Evolutionary conservation across 2,888 invertebrate species (phyloP).

Genomic region (Odontothrips loti): DNA sequence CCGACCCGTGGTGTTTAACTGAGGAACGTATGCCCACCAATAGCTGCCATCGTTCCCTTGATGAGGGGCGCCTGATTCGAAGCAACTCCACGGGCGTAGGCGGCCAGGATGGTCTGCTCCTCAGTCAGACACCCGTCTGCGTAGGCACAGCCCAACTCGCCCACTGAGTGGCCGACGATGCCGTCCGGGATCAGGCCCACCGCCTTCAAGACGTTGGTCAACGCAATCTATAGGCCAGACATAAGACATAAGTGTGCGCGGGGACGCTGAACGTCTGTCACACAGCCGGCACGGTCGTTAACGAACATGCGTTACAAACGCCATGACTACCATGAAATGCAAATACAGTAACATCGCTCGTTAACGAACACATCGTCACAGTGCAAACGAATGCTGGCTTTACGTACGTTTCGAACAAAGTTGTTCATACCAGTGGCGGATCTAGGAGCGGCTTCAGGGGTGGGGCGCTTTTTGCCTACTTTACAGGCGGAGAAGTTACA

Average conservation of each 20-base stretch:
- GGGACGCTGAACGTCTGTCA: too few species aligned
- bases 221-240: slow-evolving; percentile 51
- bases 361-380: too few species aligned
- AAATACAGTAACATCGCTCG: slow-evolving; percentile 46
- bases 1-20: too few species aligned
- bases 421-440: too few species aligned
- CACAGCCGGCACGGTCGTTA: not conserved
- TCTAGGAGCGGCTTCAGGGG: too few species aligned
- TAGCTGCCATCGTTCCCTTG: slow-evolving; percentile 81
- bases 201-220: slow-evolving; percentile 59
- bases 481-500: too few species aligned
- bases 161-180: slow-evolving; percentile 85
- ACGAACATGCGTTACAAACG: not conserved
- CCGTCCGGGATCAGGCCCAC: slow-evolving; percentile 66
- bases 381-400: too few species aligned
- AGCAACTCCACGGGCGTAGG: slow-evolving; percentile 77
- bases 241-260: too few species aligned
- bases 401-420: too few species aligned
- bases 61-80: slow-evolving; percentile 66
- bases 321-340: not conserved
- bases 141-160: slow-evolving; percentile 92
- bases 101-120: slow-evolving; percentile 78
- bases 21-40: slow-evolving; percentile 49
- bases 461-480: too few species aligned
- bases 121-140: slow-evolving; percentile 87